Evolutionary conservation across 2,797 vertebrate species (phyloP).

Genomic region (Aldrovandia affinis): DNA sequence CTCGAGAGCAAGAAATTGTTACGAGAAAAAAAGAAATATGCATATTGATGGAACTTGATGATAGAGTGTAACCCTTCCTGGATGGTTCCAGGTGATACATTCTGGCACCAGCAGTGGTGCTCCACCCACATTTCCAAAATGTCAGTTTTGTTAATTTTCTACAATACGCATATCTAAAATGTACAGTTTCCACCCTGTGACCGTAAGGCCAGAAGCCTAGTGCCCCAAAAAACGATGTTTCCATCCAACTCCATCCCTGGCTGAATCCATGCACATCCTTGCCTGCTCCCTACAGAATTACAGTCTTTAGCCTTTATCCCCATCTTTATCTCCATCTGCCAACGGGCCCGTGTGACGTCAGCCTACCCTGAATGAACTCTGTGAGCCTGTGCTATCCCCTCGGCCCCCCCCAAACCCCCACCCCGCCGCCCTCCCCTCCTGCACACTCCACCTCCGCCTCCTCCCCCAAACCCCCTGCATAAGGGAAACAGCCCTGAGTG

Average conservation of each 20-base stretch:
- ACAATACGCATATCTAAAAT: background rate
- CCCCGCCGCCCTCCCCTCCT: background rate
- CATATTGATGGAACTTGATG: background rate
- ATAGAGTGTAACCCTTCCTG: background rate
- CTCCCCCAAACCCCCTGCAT: background rate
- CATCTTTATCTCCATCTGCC: background rate
- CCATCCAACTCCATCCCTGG: background rate
- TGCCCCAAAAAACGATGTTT: background rate
- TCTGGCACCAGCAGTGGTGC: background rate
- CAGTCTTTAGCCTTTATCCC: background rate
- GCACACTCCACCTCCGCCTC: background rate
- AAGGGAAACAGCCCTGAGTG: background rate
- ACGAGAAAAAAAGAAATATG: background rate
- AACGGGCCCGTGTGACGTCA: background rate
- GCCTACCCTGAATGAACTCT: constrained; percentile 9
- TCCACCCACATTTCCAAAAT: background rate
- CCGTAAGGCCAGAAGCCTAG: background rate
- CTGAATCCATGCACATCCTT: background rate
- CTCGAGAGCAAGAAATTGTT: too few species aligned
- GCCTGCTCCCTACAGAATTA: background rate
- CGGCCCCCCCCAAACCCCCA: background rate
- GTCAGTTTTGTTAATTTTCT: background rate
- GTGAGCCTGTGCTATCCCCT: constrained; percentile 21
- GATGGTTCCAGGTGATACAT: background rate
- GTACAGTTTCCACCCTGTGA: background rate